Evolutionary conservation across 2,888 invertebrate genomes (phyloP), one percentile per base, ranked within the genome.

Genomic region (Callinectes sapidus): DNA sequence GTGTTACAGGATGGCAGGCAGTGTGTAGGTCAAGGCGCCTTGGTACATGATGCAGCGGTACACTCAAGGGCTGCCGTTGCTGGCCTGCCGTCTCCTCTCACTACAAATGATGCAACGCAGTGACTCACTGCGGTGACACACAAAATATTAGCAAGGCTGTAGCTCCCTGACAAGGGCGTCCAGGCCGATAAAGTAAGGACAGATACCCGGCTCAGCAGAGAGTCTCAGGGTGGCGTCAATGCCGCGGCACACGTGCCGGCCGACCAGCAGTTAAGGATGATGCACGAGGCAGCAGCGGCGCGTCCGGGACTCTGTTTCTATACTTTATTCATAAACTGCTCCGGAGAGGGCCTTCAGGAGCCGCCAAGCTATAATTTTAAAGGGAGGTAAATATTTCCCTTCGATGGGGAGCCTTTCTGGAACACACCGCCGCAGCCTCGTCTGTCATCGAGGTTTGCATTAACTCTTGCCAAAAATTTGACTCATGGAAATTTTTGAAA

Each of bases 271-370:
- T 81, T 81, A 81, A 81, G 81, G 81, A 81, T 81, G 81, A 81
- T 81, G 35, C 81, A 81, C 81, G 81, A 81, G 81, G 81, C 81
- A 81, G 81, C 81, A 35, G 81, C 81, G 35, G 81, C 81, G 81
- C 81, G 35, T 35, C 81, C 81, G 35, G 81, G 81, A 81, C 35
- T 81, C 81, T 81, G 81, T 81, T 81, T 81, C 81, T 81, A 81
- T 81, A 81, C 81, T 81, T 81, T 81, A 81, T 81, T 81, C 81
- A 81, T 81, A 35, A 35, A 81, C 81, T 81, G 81, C 81, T n/a
- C 81, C 81, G 35, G 35, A n/a, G 81, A 81, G 81, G 32, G 81
- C 81, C 81, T 81, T 81, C 81, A 81, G 35, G 81, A 81, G 18
- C 81, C 81, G 18, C 81, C 35, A 35, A 35, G n/a, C 81, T 81